Percentiles rank a stretch among this genome's conserved stretches.
These are phyloP conservation scores for Pseudochaenichthys georgianus DNA, from an alignment of 2,797 vertebrate species.

Conservation along the genomic window DNA sequence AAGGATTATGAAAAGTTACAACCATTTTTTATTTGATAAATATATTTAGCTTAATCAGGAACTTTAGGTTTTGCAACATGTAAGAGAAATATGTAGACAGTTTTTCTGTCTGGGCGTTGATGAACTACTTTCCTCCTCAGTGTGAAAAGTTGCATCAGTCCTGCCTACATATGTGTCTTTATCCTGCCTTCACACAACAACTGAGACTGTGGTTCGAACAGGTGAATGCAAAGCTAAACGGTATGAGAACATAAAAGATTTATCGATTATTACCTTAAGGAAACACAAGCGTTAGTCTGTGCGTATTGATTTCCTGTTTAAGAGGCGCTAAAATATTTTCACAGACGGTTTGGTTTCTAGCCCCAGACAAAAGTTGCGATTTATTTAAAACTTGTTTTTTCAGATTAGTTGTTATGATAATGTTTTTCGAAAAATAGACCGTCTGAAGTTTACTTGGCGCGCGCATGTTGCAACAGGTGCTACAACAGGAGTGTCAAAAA, in stretches of 20 bases:
- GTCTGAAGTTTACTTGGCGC: slow-evolving; percentile 35
- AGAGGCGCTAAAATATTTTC: slow-evolving; percentile 16
- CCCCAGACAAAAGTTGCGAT: background rate
- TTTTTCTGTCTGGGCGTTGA: slow-evolving; percentile 57
- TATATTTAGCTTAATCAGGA: background rate
- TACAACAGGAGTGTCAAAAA: slow-evolving; percentile 38
- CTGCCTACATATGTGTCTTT: slow-evolving; percentile 47
- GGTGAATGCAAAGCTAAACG: slow-evolving; percentile 32
- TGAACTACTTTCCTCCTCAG: slow-evolving; percentile 54
- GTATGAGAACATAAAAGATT: slow-evolving; percentile 23
- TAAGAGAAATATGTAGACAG: slow-evolving; percentile 19
- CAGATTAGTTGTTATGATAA: background rate
- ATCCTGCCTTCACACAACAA: slow-evolving; percentile 29
- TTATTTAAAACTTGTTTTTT: background rate
- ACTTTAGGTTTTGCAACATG: slow-evolving; percentile 5
- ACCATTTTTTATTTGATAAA: background rate
- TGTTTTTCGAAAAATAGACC: background rate
- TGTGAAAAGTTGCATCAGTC: slow-evolving; percentile 59
- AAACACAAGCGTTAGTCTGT: background rate
- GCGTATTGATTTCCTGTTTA: slow-evolving; percentile 60
- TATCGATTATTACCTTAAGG: slow-evolving; percentile 26
- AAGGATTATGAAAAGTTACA: background rate
- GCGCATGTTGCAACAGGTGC: slow-evolving; percentile 80
- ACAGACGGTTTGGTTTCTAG: background rate
- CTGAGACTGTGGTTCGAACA: slow-evolving; percentile 38